Evolutionary conservation across 2,797 vertebrate genomes (phyloP).

Genomic region (Macropodus opercularis): DNA sequence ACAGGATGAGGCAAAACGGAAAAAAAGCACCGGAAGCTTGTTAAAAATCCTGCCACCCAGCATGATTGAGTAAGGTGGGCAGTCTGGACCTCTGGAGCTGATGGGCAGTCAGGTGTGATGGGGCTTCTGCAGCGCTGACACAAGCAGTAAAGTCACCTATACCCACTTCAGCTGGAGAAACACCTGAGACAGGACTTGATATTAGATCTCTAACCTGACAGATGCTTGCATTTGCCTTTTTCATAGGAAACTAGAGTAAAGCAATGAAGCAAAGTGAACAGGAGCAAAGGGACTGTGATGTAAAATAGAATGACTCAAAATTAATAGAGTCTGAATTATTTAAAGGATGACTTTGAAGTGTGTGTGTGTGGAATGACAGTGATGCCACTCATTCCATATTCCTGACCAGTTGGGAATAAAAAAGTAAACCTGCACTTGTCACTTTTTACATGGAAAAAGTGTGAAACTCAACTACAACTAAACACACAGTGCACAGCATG

Average conservation of each 20-base stretch:
- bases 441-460: slow-evolving; percentile 8
- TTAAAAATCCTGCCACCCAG: slow-evolving; percentile 53
- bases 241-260: background rate
- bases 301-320: background rate
- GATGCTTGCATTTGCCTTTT: background rate
- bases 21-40: slow-evolving; percentile 41
- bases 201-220: background rate
- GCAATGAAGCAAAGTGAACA: slow-evolving; percentile 2
- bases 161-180: slow-evolving; percentile 21
- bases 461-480: background rate
- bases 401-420: background rate
- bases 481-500: background rate
- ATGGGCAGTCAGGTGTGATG: slow-evolving; percentile 40
- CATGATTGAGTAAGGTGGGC: slow-evolving; percentile 53
- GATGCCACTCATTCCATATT: background rate
- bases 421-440: background rate
- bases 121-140: slow-evolving; percentile 19
- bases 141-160: slow-evolving; percentile 46
- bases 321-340: background rate
- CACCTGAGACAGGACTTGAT: slow-evolving; percentile 39
- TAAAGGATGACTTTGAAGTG: background rate
- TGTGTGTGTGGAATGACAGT: background rate
- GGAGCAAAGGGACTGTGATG: slow-evolving; percentile 1
- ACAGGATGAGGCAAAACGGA: slow-evolving; percentile 45
- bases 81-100: slow-evolving; percentile 41